Base-by-base conservation (phyloP, 2,797 vertebrate genomes). In the Lacerta viridis region DNA sequence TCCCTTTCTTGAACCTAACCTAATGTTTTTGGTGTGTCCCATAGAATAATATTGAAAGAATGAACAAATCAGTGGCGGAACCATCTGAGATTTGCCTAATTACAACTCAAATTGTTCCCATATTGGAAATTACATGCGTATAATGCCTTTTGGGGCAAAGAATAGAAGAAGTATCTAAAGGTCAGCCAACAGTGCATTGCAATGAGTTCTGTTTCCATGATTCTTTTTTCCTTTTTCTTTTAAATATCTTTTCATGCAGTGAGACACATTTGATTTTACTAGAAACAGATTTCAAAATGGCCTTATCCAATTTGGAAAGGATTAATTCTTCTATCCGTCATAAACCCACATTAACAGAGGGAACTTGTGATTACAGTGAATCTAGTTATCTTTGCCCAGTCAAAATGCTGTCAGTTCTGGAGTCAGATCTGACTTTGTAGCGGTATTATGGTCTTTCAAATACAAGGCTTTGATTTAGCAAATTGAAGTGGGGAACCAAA, bases 31-130 rank as follows among this genome's bases (percentile, higher is more conserved):
- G 96, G 96, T 97, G 96, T 96, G 97, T 97, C 96, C 96, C 96
- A 93, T 91, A 96, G 95, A 97, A 97, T 97, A 97, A 97, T 97
- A 97, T 95, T 96, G 96, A 97, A 96, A 95, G 95, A 97, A 96
- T 90, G 96, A 97, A 97, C 95, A 97, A 97, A 97, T 97, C 96
- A 97, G 97, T 98, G 97, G 97, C 96, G 95, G 96, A 97, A 97
- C 97, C 97, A 97, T 97, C 95, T 96, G 97, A 98, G 97, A 98
- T 97, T 97, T 97, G 97, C 97, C 96, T 98, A 98, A 98, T 98
- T 98, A 97, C 97, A 96, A 94, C 94, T 95, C 96, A 98, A 98
- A 98, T 98, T 98, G 98, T 97, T 98, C 97, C 98, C 98, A 98
- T 96, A 98, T 98, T 98, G 97, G 95, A 97, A 98, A 97, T 98